Evolutionary conservation across 2,113 vertebrate genomes (phyloP), one percentile per base, ranked within the genome.

Genomic region (Eira barbara): DNA sequence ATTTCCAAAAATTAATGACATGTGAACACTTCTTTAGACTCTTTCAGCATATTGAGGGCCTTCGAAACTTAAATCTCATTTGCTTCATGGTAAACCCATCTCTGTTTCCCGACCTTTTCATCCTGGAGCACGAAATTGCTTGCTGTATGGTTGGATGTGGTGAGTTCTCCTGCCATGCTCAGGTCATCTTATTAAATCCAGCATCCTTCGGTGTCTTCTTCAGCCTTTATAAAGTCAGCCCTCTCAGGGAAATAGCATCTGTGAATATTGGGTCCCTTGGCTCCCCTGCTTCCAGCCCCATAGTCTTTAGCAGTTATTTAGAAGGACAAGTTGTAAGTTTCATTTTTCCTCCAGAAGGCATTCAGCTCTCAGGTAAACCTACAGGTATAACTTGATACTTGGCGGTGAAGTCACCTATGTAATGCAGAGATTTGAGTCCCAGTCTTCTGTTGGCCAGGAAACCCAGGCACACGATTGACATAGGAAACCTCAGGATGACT

Each of bases 1-100:
- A 90, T 90, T 96, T 83, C 29, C 7, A 11, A 95, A 96, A 87
- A 11, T 29, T 94, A 11, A n/a, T 20, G 25, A 71, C 25, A 0
- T 14, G 31, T 15, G 23, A 87, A 59, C 5, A 67, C 4, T 36
- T 96, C 45, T 39, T 86, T 57, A 52, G 57, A 55, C 12, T 27
- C 23, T 82, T 13, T 73, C 36, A 36, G 34, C 21, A 67, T 21
- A 31, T 1, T 21, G 10, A 85, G 23, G 29, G 45, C n/a, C 87
- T 9, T 6, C 47, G 42, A 80, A 57, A 36, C 55, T 79, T 39
- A 85, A 59, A 4, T 10, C 47, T 85, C 25, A 31, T 83, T 49
- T 52, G 17, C 52, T 90, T 83, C n/a, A 23, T 78, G 29, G 57
- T 47, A 45, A 45, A 71, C 42, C n/a, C 13, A 23, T 10, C 29